Evolutionary conservation across 2,113 vertebrate genomes (phyloP), one percentile per base, ranked within the genome.

Genomic region (Petroica traversi): DNA sequence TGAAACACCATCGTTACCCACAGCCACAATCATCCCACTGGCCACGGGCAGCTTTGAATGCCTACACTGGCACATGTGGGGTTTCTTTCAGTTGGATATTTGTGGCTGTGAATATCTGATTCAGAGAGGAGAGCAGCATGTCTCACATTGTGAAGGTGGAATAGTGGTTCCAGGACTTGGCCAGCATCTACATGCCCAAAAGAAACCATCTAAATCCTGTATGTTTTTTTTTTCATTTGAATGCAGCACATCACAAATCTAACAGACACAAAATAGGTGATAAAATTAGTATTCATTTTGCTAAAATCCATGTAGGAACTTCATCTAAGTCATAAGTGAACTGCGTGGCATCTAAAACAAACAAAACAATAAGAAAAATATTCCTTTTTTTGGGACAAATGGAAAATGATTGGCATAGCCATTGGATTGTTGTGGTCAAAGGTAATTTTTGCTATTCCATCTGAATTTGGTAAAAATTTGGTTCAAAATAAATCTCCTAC

Each of bases 1-100:
- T 73, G 66, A 71, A 95, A 66, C 8, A 10, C 6, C 1, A 2
- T 51, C 24, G 1, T 25, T 12, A 75, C 12, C 36, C 24, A 34
- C 26, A 43, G 20, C 12, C 36, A 28, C 22, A 19, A 2, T 58
- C 1, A 0, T 59, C 14, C 43, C 15, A 3, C 12, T 74, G 46
- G 28, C 57, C 5, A 1, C 26, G 33, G 48, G 26, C 61, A 90
- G 40, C 40, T 88, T 55, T 40, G 15, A 64, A 48, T 61, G n/a
- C 26, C 63, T 31, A 8, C 33, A 31, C 9, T 51, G 59, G 38
- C 29, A 36, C 8, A 6, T 12, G 17, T 33, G 57, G 19, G 14
- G 4, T 55, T 90, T 68, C 36, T 69, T 73, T 69, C 49, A 52
- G 0, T 24, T 66, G 62, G 28, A 52, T 14, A 16, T 14, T 71